Percentiles rank a stretch among this genome's conserved stretches.
Evolutionary conservation across 2,113 vertebrate species (phyloP).

Genomic region (Eclectus roratus): DNA sequence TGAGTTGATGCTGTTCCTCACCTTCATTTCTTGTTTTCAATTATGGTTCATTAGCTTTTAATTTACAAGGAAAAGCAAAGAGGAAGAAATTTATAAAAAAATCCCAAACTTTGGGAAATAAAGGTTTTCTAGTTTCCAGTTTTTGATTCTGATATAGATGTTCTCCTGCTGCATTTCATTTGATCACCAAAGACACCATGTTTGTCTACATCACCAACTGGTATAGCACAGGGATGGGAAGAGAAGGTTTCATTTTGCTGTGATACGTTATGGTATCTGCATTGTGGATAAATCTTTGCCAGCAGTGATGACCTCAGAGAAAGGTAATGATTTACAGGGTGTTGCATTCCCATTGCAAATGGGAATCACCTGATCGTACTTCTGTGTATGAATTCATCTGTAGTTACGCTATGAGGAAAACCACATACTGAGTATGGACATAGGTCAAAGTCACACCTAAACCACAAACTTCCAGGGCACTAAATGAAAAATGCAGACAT

Average conservation of each 20-base stretch:
- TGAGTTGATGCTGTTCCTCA: not conserved
- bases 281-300: not conserved
- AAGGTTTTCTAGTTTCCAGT: not conserved
- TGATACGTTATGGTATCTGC: not conserved
- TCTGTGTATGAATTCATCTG: not conserved
- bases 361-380: not conserved
- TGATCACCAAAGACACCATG: not conserved
- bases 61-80: not conserved
- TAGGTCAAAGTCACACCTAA: not conserved
- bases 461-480: not conserved
- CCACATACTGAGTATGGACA: rapidly evolving
- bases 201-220: rapidly evolving
- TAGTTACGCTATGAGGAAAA: not conserved
- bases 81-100: not conserved
- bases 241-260: not conserved
- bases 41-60: not conserved
- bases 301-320: not conserved
- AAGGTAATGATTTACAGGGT: not conserved
- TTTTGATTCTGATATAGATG: not conserved
- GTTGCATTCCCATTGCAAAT: not conserved
- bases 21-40: not conserved
- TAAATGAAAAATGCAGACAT: not conserved
- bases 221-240: not conserved
- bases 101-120: not conserved
- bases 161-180: not conserved